A percentile compares a stretch with the other conserved stretches of the same genome.
These are phyloP conservation scores for Okapia johnstoni DNA, from an alignment of 2,113 vertebrate genomes.

Conservation along the genomic window DNA sequence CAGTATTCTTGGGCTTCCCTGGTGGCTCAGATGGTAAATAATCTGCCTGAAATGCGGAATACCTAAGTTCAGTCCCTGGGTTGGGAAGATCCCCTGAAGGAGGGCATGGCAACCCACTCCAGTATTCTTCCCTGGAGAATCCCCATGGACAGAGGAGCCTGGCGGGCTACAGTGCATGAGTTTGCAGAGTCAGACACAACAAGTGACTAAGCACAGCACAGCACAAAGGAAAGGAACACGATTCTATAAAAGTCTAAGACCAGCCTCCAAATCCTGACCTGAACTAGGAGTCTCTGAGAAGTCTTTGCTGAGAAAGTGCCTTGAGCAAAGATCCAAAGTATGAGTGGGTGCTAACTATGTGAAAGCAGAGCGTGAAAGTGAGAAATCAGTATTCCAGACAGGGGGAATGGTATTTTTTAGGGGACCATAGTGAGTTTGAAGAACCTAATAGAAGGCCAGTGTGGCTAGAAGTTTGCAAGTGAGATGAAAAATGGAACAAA, in stretches of 20 bases:
- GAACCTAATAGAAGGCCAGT: neutral
- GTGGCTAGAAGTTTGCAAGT: neutral
- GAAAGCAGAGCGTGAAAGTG: neutral
- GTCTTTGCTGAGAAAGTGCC: neutral
- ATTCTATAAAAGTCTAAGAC: neutral
- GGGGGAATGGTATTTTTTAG: neutral
- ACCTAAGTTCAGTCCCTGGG: neutral
- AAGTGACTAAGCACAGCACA: neutral
- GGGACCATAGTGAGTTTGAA: neutral
- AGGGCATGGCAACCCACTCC: neutral
- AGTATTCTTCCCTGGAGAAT: neutral
- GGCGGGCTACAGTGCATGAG: neutral
- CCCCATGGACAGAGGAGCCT: neutral
- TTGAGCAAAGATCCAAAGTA: neutral
- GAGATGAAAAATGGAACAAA: neutral
- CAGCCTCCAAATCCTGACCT: neutral
- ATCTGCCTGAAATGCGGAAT: neutral
- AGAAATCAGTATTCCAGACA: neutral
- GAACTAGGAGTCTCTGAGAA: neutral
- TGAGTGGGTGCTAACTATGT: neutral
- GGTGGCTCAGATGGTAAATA: neutral
- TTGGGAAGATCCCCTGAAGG: neutral
- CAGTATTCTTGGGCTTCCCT: neutral
- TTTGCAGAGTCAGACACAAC: neutral
- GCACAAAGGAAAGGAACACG: neutral